Evolutionary conservation across 2,113 vertebrate genomes (phyloP), one percentile per base, ranked within the genome.

Genomic region (Phoenicopterus ruber): DNA sequence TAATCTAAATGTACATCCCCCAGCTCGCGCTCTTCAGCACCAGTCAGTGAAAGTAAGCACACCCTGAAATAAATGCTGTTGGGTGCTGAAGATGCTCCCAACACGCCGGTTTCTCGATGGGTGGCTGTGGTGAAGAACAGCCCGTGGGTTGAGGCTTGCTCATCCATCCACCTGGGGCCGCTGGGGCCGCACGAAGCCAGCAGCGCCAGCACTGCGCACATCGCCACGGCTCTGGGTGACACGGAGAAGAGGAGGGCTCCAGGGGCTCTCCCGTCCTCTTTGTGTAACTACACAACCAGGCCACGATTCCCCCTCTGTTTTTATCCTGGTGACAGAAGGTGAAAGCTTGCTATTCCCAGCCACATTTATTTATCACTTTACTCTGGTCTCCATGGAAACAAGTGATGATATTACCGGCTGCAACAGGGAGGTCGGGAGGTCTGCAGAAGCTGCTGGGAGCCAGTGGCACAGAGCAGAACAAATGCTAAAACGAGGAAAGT

Each of bases 371-470:
- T 80, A 80, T 82, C 67, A 6, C 54, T 82, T 82, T 72, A 13
- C 36, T 32, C 70, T 5, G 7, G 82, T 95, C 79, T 88, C 94
- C 94, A 93, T 94, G 95, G 95, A 82, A 87, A 97, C 91, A 22
- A 59, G 82, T 4, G 50, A 31, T 44, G 82, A 55, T 87, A 61
- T 88, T 93, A 69, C 62, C 1, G 20, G 82, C 90, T 61, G 46
- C 91, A 55, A 15, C 8, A 4, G 44, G 74, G 78, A 72, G 87
- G 84, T 91, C 62, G 11, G 72, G 65, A 93, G 94, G 82, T 50
- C 83, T 83, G 92, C 57, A 47, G 81, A 17, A 87, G 69, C 88
- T 54, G 54, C 67, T 59, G 59, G 86, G 86, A 86, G 82, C 85
- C 52, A 6, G 42, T 16, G 42, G 70, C 82, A 90, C 34, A 11